Base-by-base conservation (phyloP, 2,888 invertebrate genomes). In the Acanthococcus lagerstroemiae region DNA sequence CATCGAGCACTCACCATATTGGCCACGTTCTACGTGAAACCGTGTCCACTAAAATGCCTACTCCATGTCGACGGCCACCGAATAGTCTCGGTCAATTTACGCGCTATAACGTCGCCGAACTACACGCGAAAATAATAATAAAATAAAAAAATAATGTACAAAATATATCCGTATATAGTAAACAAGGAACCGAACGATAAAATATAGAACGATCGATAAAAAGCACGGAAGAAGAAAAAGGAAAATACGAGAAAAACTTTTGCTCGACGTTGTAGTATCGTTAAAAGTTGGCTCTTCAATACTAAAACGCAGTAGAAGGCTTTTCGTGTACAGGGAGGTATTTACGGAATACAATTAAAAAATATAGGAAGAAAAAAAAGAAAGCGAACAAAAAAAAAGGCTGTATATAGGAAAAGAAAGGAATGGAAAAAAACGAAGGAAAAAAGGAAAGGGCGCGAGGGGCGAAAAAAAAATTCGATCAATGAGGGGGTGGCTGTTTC, bases 281-380 rank as follows among this genome's bases (percentile, higher is more conserved):
- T 61, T 61, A 61, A 61, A 61, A 61, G 61, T 61, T 61, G 26
- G 50, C 46, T 48, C 61, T 61, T 61, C 46, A 61, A 61, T 61
- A 48, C 61, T 61, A 61, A 61, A 61, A 61, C 61, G 61, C 52
- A 61, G 48, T 46, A 61, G 50, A 50, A 61, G 61, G 48, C 61
- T 61, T 61, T 61, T 60, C 30, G 57, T 57, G 57, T 57, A 57
- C 57, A 48, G 50, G 61, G 61, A 61, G 50, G 50, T 50, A 61
- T 61, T 61, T 61, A 61, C 61, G 50, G 50, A 61, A 61, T 61
- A 61, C 61, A 61, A 61, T 61, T 61, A 61, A 61, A 61, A 55
- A 61, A 61, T 48, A 50, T 60, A 60, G 24, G 25, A 27, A 26
- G 50, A 45, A 27, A 46, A 58, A 58, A 58, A 46, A 50, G 30